These are phyloP conservation scores for Passer montanus DNA, from an alignment of 2,113 vertebrate species.

Conservation along the genomic window DNA sequence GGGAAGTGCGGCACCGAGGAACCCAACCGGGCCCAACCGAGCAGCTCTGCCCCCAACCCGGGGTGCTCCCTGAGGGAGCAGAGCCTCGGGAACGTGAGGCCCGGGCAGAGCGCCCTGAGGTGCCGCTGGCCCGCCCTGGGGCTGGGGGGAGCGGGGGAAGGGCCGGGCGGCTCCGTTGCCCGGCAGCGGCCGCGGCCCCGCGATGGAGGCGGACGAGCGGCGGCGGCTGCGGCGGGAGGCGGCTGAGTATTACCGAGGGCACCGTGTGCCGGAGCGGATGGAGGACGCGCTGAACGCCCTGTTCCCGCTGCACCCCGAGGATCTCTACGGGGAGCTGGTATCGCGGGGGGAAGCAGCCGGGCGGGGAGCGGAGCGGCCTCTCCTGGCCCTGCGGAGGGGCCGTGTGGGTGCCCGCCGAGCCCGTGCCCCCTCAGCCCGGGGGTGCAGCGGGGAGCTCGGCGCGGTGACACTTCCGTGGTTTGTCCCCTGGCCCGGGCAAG, in stretches of 20 bases:
- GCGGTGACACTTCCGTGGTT: fast-evolving
- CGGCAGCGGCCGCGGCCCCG: neutral
- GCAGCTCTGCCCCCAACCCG: fast-evolving
- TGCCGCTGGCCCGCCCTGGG: fast-evolving
- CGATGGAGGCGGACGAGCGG: neutral
- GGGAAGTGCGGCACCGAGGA: neutral
- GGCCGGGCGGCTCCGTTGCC: neutral
- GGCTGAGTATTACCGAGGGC: conserved; percentile 74
- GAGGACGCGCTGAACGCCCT: conserved; percentile 77
- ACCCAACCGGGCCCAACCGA: neutral
- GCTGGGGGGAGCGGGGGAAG: neutral
- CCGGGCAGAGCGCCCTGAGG: fast-evolving
- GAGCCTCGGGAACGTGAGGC: fast-evolving
- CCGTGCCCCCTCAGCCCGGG: fast-evolving
- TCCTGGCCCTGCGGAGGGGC: neutral
- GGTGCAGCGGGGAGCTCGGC: fast-evolving
- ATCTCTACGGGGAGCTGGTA: conserved; percentile 85
- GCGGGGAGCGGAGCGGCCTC: neutral
- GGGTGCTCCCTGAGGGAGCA: neutral
- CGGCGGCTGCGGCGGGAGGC: conserved; percentile 59
- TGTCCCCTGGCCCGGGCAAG: fast-evolving
- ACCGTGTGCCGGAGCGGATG: conserved; percentile 69
- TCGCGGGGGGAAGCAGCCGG: neutral
- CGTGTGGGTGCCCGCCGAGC: neutral
- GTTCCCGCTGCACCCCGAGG: conserved; percentile 68